Evolutionary conservation across 2,888 invertebrate genomes (phyloP).

Genomic region (Eristalis intricaria): DNA sequence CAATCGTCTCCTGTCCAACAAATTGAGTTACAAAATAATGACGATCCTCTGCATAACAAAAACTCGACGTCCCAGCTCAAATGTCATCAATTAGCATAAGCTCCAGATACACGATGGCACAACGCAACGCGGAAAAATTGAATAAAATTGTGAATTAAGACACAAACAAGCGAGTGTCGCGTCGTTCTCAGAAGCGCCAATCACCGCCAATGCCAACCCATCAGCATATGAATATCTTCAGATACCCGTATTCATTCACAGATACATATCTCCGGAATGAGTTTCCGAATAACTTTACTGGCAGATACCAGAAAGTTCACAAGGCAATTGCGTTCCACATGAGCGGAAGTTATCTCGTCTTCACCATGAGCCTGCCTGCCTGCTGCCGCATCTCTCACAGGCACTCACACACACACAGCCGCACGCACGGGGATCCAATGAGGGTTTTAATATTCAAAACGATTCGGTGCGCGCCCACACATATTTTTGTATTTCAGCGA

Average conservation of each 20-base stretch:
- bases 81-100: not conserved
- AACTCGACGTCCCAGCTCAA: not conserved
- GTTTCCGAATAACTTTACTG: slow-evolving; percentile 36
- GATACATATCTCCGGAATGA: not conserved
- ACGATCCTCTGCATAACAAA: not conserved
- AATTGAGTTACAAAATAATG: not conserved
- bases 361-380: not conserved
- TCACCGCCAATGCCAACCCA: not conserved
- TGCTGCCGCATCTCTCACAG: not conserved
- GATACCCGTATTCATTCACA: not conserved
- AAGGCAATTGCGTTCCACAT: slow-evolving; percentile 47
- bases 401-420: not conserved
- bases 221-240: not conserved
- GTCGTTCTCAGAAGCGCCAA: not conserved
- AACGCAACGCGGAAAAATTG: not conserved
- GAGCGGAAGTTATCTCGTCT: slow-evolving; percentile 22
- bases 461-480: slow-evolving; percentile 52
- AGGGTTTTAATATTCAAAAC: slow-evolving; percentile 38
- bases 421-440: not conserved
- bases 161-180: not conserved
- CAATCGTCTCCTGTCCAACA: not conserved
- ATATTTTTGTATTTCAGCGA: slow-evolving; percentile 10
- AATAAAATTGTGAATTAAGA: not conserved
- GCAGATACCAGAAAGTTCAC: slow-evolving; percentile 57
- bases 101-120: not conserved